Evolutionary conservation across 2,797 vertebrate genomes (phyloP).

Genomic region (Bovichtus variegatus): DNA sequence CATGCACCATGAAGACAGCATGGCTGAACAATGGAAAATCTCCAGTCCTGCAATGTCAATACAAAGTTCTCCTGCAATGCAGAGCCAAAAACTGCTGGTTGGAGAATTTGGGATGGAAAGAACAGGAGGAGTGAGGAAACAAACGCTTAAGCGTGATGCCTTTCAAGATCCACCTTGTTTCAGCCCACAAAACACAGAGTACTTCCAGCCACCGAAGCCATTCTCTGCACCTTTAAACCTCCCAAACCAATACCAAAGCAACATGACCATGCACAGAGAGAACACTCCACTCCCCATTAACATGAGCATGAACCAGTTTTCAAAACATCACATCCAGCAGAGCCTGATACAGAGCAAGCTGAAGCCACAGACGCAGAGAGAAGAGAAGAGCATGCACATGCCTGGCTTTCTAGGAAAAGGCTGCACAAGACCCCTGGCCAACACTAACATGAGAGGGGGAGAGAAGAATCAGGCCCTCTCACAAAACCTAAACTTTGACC

Average conservation of each 20-base stretch:
- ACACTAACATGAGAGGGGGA: slow-evolving; percentile 71
- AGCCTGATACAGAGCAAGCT: slow-evolving; percentile 79
- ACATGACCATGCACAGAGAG: slow-evolving; percentile 77
- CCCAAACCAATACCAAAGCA: slow-evolving; percentile 76
- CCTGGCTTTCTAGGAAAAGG: slow-evolving; percentile 79
- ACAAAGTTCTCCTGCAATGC: slow-evolving; percentile 79
- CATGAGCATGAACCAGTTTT: slow-evolving; percentile 58
- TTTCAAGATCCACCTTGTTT: slow-evolving; percentile 82
- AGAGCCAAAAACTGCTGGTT: slow-evolving; percentile 82
- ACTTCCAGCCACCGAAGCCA: slow-evolving; percentile 81
- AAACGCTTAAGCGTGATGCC: slow-evolving; percentile 73
- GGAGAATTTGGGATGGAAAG: slow-evolving; percentile 77
- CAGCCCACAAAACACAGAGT: slow-evolving; percentile 79
- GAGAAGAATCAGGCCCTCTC: slow-evolving; percentile 79
- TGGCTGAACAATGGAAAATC: slow-evolving; percentile 85
- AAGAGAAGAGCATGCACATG: slow-evolving; percentile 85
- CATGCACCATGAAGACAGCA: slow-evolving; percentile 84
- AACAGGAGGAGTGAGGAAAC: slow-evolving; percentile 82
- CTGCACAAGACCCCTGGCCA: slow-evolving; percentile 75
- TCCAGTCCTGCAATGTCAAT: slow-evolving; percentile 74
- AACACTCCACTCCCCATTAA: slow-evolving; percentile 33
- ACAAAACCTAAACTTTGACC: slow-evolving; percentile 82
- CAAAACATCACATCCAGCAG: slow-evolving; percentile 73
- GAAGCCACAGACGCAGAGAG: slow-evolving; percentile 81
- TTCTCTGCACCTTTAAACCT: slow-evolving; percentile 72